These are phyloP conservation scores for Abramis brama DNA, from an alignment of 2,113 vertebrate genomes.

Conservation along the genomic window DNA sequence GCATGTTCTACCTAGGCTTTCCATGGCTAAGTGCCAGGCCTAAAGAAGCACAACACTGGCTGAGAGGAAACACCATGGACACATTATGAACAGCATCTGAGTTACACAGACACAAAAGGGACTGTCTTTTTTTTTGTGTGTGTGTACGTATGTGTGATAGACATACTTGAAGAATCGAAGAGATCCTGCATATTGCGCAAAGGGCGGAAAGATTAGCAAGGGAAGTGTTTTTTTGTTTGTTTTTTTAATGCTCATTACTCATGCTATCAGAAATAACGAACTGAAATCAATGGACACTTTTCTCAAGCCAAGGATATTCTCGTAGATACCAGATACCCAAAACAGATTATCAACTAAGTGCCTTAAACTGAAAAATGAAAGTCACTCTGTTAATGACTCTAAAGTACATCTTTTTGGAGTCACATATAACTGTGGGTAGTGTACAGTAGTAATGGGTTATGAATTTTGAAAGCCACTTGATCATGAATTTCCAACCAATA, in stretches of 20 bases:
- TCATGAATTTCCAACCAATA: not conserved
- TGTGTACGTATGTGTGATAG: not conserved
- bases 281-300: constrained; percentile 2
- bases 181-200: not conserved
- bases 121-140: not conserved
- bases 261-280: constrained; percentile 27
- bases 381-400: not conserved
- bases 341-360: constrained; percentile 42
- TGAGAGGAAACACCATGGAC: not conserved
- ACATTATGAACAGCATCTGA: not conserved
- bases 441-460: not conserved
- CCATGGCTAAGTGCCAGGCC: constrained; percentile 11
- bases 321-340: constrained; percentile 53
- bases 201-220: not conserved
- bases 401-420: not conserved
- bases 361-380: constrained; percentile 65
- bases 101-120: not conserved
- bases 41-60: constrained; percentile 35
- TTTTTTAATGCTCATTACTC: not conserved
- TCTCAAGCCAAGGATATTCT: constrained; percentile 38
- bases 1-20: constrained; percentile 5
- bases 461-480: not conserved
- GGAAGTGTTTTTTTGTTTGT: not conserved
- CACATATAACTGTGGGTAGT: not conserved
- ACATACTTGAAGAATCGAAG: constrained; percentile 14